These are phyloP conservation scores for Aleiodes leptofemur DNA, from an alignment of 2,888 invertebrate species.

Conservation along the genomic window DNA sequence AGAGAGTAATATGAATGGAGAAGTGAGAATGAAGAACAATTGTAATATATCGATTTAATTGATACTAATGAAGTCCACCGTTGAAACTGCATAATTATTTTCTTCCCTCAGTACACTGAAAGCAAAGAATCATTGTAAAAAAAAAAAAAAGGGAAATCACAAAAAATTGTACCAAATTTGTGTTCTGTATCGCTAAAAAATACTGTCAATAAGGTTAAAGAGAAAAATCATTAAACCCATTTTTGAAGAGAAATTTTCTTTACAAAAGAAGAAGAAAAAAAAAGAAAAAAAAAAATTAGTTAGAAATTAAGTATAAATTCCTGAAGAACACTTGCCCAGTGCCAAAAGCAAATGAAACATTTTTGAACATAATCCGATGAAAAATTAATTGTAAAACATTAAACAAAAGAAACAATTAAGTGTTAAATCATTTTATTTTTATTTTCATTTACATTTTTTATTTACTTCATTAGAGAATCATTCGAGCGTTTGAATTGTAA, in stretches of 20 bases:
- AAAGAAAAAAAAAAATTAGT: no score
- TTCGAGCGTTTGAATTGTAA: no score
- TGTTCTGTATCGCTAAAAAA: constrained; percentile 31
- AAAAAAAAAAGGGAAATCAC: constrained; percentile 25
- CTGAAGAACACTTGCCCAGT: no score
- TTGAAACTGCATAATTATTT: constrained; percentile 18
- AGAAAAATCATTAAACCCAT: constrained; percentile 28
- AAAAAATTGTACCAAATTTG: constrained; percentile 36
- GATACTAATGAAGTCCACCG: neutral
- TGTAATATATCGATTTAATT: constrained; percentile 19
- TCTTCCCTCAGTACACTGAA: constrained; percentile 18
- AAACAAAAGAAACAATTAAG: no score
- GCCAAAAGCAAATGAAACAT: no score
- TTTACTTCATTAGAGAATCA: no score
- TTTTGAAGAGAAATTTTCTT: constrained; percentile 26
- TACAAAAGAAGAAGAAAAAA: neutral
- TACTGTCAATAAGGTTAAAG: constrained; percentile 23
- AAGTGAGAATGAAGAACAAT: neutral
- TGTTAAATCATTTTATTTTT: no score
- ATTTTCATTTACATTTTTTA: no score
- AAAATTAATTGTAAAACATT: no score
- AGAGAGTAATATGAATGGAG: neutral
- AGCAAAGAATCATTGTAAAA: constrained; percentile 17
- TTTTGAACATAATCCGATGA: no score
- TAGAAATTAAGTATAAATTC: no score